Evolutionary conservation across 2,113 vertebrate genomes (phyloP).

Genomic region (Noctilio leporinus): DNA sequence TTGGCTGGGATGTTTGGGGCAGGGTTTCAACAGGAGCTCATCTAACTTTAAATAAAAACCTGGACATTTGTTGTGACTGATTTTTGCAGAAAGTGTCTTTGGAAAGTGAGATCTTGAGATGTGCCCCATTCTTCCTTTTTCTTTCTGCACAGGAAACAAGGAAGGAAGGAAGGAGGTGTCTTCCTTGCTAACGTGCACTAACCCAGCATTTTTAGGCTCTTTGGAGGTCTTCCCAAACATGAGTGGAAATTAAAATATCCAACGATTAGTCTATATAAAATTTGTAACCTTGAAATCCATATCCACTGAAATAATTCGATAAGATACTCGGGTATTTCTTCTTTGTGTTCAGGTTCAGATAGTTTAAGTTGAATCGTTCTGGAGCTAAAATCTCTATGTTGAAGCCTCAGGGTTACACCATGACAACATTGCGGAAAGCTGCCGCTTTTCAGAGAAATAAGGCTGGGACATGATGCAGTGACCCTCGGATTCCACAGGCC

Average conservation of each 20-base stretch:
- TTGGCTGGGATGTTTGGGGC: background rate
- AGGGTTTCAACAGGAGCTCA: background rate
- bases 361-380: background rate
- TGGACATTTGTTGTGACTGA: background rate
- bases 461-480: background rate
- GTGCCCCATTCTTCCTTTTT: background rate
- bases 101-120: background rate
- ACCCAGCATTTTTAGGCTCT: background rate
- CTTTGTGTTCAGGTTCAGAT: background rate
- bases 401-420: background rate
- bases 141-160: background rate
- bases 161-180: background rate
- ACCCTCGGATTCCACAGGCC: background rate
- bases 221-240: background rate
- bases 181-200: background rate
- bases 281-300: background rate
- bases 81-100: background rate
- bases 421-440: background rate
- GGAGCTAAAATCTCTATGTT: background rate
- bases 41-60: background rate
- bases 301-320: background rate
- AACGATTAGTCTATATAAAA: background rate
- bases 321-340: background rate
- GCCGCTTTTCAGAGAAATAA: background rate
- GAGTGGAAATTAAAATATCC: background rate